Evolutionary conservation across 2,113 vertebrate genomes (phyloP).

Genomic region (Sylvia atricapilla): DNA sequence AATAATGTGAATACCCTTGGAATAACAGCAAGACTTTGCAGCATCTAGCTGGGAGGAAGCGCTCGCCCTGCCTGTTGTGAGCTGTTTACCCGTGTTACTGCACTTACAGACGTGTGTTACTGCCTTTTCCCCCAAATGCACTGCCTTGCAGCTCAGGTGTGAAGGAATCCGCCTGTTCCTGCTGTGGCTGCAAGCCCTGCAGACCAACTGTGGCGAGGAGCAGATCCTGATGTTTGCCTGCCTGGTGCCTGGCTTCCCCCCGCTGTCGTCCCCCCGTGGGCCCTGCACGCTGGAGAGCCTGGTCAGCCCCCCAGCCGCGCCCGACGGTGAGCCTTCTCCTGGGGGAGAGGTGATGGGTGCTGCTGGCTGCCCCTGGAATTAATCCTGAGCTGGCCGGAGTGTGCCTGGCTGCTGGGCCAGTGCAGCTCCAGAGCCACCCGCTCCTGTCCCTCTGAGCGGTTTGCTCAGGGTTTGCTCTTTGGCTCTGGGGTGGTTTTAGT

Average conservation of each 20-base stretch:
- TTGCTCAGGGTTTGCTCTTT: neutral
- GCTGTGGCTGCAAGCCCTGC: constrained; percentile 95
- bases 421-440: neutral
- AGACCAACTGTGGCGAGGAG: constrained; percentile 93
- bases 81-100: neutral
- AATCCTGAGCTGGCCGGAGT: neutral
- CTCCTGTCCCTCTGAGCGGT: fast-evolving
- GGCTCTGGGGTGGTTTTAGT: neutral
- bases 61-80: neutral
- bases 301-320: constrained; percentile 80
- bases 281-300: constrained; percentile 94
- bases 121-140: neutral
- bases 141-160: constrained; percentile 84
- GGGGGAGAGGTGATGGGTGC: neutral
- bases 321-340: constrained; percentile 80
- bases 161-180: constrained; percentile 97
- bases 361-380: neutral
- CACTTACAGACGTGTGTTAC: neutral
- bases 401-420: neutral
- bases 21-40: neutral
- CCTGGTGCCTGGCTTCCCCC: constrained; percentile 95
- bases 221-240: constrained; percentile 95
- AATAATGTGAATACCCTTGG: neutral
- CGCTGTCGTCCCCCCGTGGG: constrained; percentile 83
- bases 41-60: too few species aligned